Conservation (phyloP, 2,113 vertebrate species). For the Vidua macroura region DNA sequence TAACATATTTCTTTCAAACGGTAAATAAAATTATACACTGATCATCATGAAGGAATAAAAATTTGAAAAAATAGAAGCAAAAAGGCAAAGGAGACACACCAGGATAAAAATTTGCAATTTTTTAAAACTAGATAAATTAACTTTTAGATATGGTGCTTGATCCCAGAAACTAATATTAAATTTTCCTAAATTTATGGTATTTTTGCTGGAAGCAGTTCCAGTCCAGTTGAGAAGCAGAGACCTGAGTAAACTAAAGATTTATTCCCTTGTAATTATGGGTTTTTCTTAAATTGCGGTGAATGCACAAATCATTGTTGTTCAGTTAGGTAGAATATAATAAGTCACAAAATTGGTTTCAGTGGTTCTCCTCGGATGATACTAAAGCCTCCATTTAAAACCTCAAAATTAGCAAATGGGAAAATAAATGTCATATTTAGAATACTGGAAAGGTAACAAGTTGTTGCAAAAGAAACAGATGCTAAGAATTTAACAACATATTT, state of each 20-base stretch:
- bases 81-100: rapidly evolving
- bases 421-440: background rate
- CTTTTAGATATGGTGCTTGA: background rate
- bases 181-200: background rate
- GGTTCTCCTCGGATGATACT: background rate
- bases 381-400: background rate
- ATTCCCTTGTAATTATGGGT: background rate
- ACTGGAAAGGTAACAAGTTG: background rate
- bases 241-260: background rate
- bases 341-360: background rate
- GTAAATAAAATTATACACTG: background rate
- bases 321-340: background rate
- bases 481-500: background rate
- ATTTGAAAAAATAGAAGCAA: background rate
- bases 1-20: background rate
- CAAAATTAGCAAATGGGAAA: background rate
- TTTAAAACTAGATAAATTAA: background rate
- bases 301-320: background rate
- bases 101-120: background rate
- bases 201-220: background rate
- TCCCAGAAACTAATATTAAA: background rate
- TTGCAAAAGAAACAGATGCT: background rate
- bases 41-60: background rate
- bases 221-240: background rate
- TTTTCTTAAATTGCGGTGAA: background rate